Evolutionary conservation across 2,888 invertebrate genomes (phyloP).

Genomic region (Athalia circularis): DNA sequence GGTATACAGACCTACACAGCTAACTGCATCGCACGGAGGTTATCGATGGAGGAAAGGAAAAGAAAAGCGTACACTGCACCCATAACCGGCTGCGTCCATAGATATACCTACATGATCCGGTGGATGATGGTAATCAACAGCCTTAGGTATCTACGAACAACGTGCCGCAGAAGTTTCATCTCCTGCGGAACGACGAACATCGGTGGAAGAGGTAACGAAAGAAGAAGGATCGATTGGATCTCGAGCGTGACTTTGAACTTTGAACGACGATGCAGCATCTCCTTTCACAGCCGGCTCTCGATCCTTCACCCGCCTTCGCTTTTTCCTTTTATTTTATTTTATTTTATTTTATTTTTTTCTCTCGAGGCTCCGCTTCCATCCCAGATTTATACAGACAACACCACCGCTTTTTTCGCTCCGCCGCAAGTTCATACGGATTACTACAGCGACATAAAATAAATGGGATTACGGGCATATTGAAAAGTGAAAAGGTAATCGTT

Average conservation of each 20-base stretch:
- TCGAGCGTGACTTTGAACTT: conserved; percentile 42
- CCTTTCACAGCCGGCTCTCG: neutral
- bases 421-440: too few relatives aligned
- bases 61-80: too few relatives aligned
- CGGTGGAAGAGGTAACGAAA: conserved; percentile 24
- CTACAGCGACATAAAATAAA: too few relatives aligned
- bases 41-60: too few relatives aligned
- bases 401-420: too few relatives aligned
- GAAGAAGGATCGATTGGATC: conserved; percentile 27
- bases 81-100: neutral
- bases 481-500: too few relatives aligned
- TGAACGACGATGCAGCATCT: conserved; percentile 5
- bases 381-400: conserved; percentile 24
- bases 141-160: neutral
- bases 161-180: conserved; percentile 25
- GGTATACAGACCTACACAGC: neutral
- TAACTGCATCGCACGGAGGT: neutral
- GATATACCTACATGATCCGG: conserved; percentile 28
- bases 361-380: neutral
- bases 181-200: neutral
- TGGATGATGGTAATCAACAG: conserved; percentile 24
- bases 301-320: neutral
- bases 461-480: too few relatives aligned
- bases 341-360: neutral
- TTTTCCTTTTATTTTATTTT: neutral